Base-by-base conservation (phyloP, 2,113 vertebrate genomes). In the Sturnira hondurensis region DNA sequence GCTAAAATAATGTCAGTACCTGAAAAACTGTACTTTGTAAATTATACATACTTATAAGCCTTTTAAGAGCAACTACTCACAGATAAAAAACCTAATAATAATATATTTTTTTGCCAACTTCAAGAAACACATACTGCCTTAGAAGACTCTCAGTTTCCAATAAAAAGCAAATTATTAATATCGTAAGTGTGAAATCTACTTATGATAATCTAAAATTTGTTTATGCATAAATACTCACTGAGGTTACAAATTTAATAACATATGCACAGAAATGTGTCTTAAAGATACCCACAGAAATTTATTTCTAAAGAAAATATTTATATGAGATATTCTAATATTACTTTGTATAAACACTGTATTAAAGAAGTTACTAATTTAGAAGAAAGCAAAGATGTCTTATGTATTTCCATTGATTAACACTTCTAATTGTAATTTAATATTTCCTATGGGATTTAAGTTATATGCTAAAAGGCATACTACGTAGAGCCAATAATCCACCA, bases 281-380 rank as follows among this genome's bases (percentile, higher is more conserved):
- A 13, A 65, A 91, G 28, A 63, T 92, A 73, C 0, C 65, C 0
- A 58, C 5, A 13, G 19, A 91, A 47, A 31, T 89, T 83, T 82
- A 56, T 77, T 94, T 91, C 17, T 83, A 76, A 94, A 38, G 26
- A 82, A 96, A 91, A 91, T 56, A 38, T 22, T 63, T 76, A 67
- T 58, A 31, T 82, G 5, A 43, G 3, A 31, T 56, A 78, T 36
- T 86, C 41, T 78, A 70, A 36, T 56, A 26, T 54, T 56, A 45
- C 41, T 20, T 41, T 82, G 9, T 54, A 56, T 61, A 90, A 85
- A 28, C 1, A 70, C 3, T 58, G n/a, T 19, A 61, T 63, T 90
- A 74, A 88, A 56, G 1, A 90, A 63, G 10, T 20, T n/a, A 56
- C 43, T 54, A 95, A 91, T 78, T 85, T 67, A 85, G 5, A 94